phyloP scores from a whole-genome alignment of 2,113 vertebrate genomes.

The Porphyrio hochstetteri region DNA sequence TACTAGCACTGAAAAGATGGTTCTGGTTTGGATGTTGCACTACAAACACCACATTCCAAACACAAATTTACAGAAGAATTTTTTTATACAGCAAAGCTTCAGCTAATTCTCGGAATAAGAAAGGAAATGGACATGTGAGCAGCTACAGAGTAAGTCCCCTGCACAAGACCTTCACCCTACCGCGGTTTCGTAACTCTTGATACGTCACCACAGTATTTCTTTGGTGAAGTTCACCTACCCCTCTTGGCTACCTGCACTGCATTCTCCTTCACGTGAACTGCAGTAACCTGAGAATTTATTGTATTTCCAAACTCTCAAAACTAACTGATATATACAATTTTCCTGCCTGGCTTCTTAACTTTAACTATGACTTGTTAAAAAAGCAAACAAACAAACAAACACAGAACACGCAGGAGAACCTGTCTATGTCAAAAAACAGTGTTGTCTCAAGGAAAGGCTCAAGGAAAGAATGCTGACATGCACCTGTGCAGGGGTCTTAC shows the following conservation, averaged over 20 bases:
- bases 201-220: not conserved
- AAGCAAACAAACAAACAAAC: not conserved
- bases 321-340: not conserved
- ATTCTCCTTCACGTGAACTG: not conserved
- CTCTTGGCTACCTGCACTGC: not conserved
- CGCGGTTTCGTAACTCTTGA: not conserved
- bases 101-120: not conserved
- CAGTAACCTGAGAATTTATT: not conserved
- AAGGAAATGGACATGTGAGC: not conserved
- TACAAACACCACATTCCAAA: not conserved
- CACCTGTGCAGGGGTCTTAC: not conserved
- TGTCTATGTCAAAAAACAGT: not conserved
- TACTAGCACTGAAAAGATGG: not conserved
- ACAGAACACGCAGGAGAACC: not conserved
- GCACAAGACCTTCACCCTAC: not conserved
- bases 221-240: rapidly evolving
- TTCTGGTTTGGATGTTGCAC: not conserved
- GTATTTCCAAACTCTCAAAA: not conserved
- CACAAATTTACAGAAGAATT: not conserved
- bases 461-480: not conserved
- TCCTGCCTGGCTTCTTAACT: not conserved
- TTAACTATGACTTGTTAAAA: not conserved
- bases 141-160: not conserved
- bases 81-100: not conserved
- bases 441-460: not conserved